A percentile compares a stretch with the other conserved stretches of the same genome.
Evolutionary conservation across 1,140 invertebrate species (phyloP).

Genomic region (Cyclina sinensis): DNA sequence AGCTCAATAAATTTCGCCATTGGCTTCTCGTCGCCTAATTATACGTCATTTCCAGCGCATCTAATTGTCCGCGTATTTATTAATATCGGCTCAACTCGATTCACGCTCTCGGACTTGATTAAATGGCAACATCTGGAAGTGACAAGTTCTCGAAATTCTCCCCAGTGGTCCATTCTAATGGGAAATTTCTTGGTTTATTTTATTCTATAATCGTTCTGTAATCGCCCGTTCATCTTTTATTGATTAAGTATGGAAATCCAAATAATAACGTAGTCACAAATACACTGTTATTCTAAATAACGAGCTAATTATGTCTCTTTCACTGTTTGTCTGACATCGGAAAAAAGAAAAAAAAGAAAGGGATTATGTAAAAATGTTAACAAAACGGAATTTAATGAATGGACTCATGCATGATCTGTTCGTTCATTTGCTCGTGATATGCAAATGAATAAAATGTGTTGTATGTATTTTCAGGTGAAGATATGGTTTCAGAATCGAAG

Average conservation of each 20-base stretch:
- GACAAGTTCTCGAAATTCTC: constrained; percentile 66
- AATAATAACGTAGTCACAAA: constrained; percentile 30
- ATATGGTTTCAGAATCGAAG: constrained; percentile 87
- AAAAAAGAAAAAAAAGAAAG: background rate
- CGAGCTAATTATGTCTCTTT: constrained; percentile 20
- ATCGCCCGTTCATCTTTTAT: constrained; percentile 60
- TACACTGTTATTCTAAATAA: constrained; percentile 28
- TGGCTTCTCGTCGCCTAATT: constrained; percentile 61
- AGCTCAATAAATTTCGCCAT: constrained; percentile 66
- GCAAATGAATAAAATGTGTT: background rate
- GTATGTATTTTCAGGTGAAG: constrained; percentile 83
- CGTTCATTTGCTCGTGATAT: no score
- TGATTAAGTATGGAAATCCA: constrained; percentile 47
- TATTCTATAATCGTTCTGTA: constrained; percentile 65
- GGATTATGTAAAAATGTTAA: background rate
- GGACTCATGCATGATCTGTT: no score
- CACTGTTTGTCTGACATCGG: background rate
- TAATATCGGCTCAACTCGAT: constrained; percentile 62
- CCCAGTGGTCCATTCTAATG: constrained; percentile 58
- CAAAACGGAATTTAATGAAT: background rate
- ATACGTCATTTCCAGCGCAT: constrained; percentile 64
- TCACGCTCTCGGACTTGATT: constrained; percentile 61
- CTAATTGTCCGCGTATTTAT: constrained; percentile 58
- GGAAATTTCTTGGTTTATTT: constrained; percentile 61
- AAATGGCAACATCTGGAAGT: constrained; percentile 64